Conservation (phyloP, 2,797 vertebrate species). For the Cyprinodon diabolis region DNA sequence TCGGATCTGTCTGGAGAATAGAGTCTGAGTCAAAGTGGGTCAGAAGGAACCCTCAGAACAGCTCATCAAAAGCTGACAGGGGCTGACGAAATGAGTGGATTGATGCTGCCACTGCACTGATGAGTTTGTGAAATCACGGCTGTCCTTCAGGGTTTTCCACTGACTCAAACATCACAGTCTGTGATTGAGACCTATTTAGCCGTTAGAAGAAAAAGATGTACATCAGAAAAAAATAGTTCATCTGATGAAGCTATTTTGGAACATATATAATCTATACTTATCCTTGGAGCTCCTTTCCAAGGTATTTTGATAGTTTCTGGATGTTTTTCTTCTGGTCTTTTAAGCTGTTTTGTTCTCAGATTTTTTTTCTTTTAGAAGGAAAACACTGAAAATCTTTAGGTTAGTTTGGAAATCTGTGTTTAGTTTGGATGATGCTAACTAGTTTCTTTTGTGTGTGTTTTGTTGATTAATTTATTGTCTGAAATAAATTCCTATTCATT, state of each 20-base stretch:
- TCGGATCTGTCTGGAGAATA: constrained; percentile 40
- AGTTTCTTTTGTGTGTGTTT: too few species aligned
- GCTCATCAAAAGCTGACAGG: constrained; percentile 43
- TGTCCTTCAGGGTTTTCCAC: not conserved
- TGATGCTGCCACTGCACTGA: constrained; percentile 22
- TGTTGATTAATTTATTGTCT: too few species aligned
- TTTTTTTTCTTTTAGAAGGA: too few species aligned
- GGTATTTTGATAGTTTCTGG: not conserved
- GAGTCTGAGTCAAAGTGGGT: constrained; percentile 46
- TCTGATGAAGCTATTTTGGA: not conserved
- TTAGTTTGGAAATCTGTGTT: too few species aligned
- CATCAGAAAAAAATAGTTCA: not conserved
- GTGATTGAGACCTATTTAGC: not conserved
- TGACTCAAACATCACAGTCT: constrained; percentile 9
- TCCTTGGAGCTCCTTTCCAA: not conserved
- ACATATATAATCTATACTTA: too few species aligned
- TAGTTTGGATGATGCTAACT: too few species aligned
- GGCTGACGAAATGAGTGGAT: constrained; percentile 23
- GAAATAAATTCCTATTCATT: too few species aligned
- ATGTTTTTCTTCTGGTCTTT: too few species aligned
- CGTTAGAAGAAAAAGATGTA: not conserved
- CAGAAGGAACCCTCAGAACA: constrained; percentile 31
- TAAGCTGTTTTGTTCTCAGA: too few species aligned
- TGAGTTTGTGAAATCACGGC: constrained; percentile 32
- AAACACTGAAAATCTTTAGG: too few species aligned